Percentiles rank a stretch among this genome's conserved stretches.
Conservation (phyloP, 2,113 vertebrate species). For the Dermatemys mawii region DNA sequence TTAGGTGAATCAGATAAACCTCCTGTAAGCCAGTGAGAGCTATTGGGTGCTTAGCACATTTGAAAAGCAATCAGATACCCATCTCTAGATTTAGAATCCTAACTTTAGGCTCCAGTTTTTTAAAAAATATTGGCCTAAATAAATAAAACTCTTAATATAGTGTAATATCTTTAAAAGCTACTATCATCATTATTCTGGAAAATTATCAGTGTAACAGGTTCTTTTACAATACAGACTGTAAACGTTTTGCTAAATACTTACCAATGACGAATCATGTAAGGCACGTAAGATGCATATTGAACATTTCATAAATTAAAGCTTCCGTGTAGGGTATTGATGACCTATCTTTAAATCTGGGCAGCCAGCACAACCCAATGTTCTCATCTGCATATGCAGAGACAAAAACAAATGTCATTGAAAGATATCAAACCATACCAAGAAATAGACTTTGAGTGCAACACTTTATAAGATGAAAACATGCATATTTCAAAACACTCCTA, state of each 20-base stretch:
- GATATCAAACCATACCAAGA: no score
- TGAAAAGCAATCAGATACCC: not conserved
- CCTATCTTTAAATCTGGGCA: conserved; percentile 70
- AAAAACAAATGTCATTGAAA: not conserved
- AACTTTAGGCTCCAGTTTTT: not conserved
- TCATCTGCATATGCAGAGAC: conserved; percentile 43
- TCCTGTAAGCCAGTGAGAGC: not conserved
- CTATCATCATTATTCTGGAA: not conserved
- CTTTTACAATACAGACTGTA: not conserved
- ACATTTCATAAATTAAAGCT: conserved; percentile 73
- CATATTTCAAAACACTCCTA: no score
- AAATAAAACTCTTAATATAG: not conserved
- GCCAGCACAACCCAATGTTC: conserved; percentile 47
- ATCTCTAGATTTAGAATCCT: not conserved
- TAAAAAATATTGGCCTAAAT: not conserved
- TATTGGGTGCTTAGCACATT: not conserved
- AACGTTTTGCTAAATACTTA: conserved; percentile 16
- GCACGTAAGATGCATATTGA: conserved; percentile 66
- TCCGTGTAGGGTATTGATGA: conserved; percentile 65
- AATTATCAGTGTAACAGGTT: not conserved
- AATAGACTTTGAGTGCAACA: no score
- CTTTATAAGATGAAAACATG: no score
- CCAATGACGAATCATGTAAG: conserved; percentile 74
- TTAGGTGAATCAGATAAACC: not conserved
- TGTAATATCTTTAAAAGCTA: not conserved